These are phyloP conservation scores for Drymodes brunneopygia DNA, from an alignment of 2,113 vertebrate genomes.

Conservation along the genomic window DNA sequence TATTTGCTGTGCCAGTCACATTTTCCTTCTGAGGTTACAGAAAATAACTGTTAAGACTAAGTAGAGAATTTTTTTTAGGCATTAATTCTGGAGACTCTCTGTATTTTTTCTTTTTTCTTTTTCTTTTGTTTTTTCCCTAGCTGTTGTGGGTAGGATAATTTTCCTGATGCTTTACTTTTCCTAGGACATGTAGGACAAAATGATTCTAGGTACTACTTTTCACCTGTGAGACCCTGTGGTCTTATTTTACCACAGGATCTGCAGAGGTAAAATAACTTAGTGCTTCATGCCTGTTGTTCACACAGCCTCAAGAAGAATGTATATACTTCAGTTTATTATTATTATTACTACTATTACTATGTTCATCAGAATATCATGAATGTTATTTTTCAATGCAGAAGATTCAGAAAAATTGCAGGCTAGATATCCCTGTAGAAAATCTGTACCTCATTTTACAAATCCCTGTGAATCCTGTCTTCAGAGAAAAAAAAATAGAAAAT, in stretches of 20 bases:
- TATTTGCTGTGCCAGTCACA: not conserved
- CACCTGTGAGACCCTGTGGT: not conserved
- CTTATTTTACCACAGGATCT: not conserved
- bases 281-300: not conserved
- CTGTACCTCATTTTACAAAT: not conserved
- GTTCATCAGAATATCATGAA: not conserved
- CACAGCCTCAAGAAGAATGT: not conserved
- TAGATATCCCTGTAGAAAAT: not conserved
- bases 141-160: not conserved
- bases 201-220: not conserved
- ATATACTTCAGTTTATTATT: not conserved
- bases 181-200: not conserved
- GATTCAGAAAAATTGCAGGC: rapidly evolving
- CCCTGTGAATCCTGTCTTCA: not conserved
- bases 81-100: not conserved
- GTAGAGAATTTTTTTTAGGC: not conserved
- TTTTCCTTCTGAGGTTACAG: not conserved
- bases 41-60: not conserved
- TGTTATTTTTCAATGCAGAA: not conserved
- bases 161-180: not conserved
- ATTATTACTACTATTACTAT: not conserved
- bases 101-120: not conserved
- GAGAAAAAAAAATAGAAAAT: not conserved
- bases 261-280: not conserved
- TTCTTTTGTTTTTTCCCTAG: not conserved